These are phyloP conservation scores for Octodonta nipae DNA, from an alignment of 2,888 invertebrate species.

Conservation along the genomic window DNA sequence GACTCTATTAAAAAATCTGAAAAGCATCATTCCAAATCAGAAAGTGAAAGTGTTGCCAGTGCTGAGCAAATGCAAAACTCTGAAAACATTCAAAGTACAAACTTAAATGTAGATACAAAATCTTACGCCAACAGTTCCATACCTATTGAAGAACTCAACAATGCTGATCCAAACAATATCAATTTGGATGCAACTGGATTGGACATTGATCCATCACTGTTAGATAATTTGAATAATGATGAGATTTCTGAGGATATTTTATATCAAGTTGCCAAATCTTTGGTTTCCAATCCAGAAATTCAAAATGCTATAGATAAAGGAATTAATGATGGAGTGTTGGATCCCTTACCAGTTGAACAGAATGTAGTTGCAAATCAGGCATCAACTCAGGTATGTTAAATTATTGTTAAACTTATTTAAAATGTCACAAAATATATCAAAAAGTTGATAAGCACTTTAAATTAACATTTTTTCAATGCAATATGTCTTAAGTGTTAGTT, in stretches of 20 bases:
- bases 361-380: slow-evolving; percentile 8
- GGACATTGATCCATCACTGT: slow-evolving; percentile 45
- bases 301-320: slow-evolving; percentile 60
- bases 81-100: slow-evolving; percentile 30
- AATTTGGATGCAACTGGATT: slow-evolving; percentile 42
- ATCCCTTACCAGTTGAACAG: slow-evolving; percentile 15
- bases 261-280: slow-evolving; percentile 55
- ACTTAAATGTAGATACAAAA: slow-evolving; percentile 29
- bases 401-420: no score
- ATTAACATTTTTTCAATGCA: no score
- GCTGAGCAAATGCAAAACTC: slow-evolving; percentile 15
- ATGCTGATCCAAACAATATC: slow-evolving; percentile 27
- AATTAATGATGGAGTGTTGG: slow-evolving; percentile 32
- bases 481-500: no score
- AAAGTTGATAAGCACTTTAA: no score
- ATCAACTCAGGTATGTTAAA: slow-evolving; percentile 7
- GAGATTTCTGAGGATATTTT: slow-evolving; percentile 57
- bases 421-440: no score
- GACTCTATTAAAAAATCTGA: slow-evolving; percentile 8
- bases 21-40: slow-evolving; percentile 3
- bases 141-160: slow-evolving; percentile 11
- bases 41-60: slow-evolving; percentile 5
- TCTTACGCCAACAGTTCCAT: slow-evolving; percentile 21
- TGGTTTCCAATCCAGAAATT: slow-evolving; percentile 53
- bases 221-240: slow-evolving; percentile 49